Base-by-base conservation (phyloP, 2,113 vertebrate genomes). In the Hemicordylus capensis region DNA sequence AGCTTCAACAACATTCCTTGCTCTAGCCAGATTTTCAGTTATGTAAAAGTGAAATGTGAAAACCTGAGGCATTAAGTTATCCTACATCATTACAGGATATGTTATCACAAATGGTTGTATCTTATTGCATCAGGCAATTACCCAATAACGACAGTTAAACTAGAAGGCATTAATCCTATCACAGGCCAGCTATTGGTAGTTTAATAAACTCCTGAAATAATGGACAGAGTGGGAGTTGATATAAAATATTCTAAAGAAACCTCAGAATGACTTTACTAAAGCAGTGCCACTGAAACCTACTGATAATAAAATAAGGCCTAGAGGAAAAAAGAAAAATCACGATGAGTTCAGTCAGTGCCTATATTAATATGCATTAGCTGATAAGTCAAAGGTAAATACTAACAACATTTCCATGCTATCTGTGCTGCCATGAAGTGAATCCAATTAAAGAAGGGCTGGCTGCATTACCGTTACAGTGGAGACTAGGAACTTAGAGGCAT, bases 321-420 rank as follows among this genome's bases (percentile, higher is more conserved):
- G 15, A 51, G 85, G 20, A 4, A 46, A 58, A 85, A 59, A 89
- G 39, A 78, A 12, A 85, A 79, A 85, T 85, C 84, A 85, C 76
- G 22, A 87, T 31, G 48, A n/a, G 19, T 87, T 85, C 28, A 66
- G 28, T 75, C 76, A 76, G 64, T 37, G 89, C 69, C n/a, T 56
- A 0, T 74, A 44, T 69, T 78, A 79, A 85, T 6, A 86, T 85
- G 74, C 59, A 85, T 61, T 84, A 70, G 54, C 77, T 87, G 85
- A 90, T 63, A 42, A 6, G 9, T 80, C 59, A n/a, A 95, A 72
- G 56, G 76, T 72, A 91, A 74, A 34, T 14, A 63, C 81, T 78
- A 93, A 87, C 81, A 91, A 67, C 76, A 90, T 80, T 90, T 91
- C 80, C 54, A 73, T 90, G 77, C 86, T 89, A 83, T 80, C 78